Conservation (phyloP, 2,888 invertebrate genomes). For the Tortrix viridana region DNA sequence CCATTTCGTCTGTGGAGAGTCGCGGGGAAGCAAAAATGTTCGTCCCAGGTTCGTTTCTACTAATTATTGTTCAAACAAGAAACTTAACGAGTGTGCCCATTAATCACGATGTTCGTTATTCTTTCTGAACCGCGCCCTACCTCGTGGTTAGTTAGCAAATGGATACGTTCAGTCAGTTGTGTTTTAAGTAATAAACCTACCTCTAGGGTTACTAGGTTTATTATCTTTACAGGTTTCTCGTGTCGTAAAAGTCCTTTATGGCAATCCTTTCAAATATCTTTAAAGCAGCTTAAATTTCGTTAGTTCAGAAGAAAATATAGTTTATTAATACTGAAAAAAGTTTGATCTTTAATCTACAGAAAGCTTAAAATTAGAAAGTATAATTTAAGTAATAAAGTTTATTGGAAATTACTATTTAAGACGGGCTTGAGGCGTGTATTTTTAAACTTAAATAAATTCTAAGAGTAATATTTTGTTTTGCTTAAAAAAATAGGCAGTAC, state of each 20-base stretch:
- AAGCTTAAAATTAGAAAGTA: too few species aligned
- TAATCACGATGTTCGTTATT: constrained; percentile 56
- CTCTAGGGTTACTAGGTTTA: constrained; percentile 19
- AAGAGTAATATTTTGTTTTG: too few species aligned
- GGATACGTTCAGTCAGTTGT: constrained; percentile 47
- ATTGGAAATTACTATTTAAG: too few species aligned
- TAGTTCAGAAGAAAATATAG: too few species aligned
- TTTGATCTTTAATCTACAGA: too few species aligned
- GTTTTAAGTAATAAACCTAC: constrained; percentile 34
- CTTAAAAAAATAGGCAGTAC: too few species aligned
- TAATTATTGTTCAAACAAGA: constrained; percentile 74
- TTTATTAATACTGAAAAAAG: too few species aligned
- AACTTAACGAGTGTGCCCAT: constrained; percentile 65
- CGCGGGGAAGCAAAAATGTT: constrained; percentile 64
- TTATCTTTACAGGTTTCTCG: background rate
- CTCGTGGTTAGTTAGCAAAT: constrained; percentile 57
- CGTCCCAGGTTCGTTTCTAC: constrained; percentile 58
- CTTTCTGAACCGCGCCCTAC: constrained; percentile 51
- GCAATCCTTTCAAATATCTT: background rate
- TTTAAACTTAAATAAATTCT: too few species aligned
- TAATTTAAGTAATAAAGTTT: too few species aligned
- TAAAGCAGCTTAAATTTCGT: too few species aligned
- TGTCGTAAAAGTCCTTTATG: constrained; percentile 1
- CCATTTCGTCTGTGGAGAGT: constrained; percentile 44
- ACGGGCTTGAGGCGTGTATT: too few species aligned